These are phyloP conservation scores for Lordiphosa collinella DNA, from an alignment of 1,140 invertebrate species.

Conservation along the genomic window DNA sequence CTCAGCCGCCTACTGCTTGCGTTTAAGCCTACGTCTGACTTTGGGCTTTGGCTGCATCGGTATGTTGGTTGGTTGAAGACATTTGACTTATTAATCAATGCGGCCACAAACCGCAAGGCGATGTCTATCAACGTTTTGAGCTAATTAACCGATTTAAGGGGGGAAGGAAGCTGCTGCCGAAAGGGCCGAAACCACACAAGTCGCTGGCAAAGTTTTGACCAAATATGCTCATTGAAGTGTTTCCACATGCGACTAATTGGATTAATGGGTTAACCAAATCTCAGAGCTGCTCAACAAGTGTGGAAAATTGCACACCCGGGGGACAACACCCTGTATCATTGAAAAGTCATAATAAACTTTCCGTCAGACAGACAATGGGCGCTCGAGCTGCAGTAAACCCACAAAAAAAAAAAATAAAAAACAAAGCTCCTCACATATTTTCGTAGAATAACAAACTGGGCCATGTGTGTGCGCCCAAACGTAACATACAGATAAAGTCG, in stretches of 20 bases:
- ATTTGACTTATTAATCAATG: constrained; percentile 1
- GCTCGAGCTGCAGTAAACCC: too few relatives aligned
- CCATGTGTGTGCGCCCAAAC: constrained; percentile 37
- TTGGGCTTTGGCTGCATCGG: too few relatives aligned
- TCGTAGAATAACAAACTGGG: constrained; percentile 15
- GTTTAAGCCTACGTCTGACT: too few relatives aligned
- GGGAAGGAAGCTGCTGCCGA: background rate
- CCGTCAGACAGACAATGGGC: constrained; percentile 23
- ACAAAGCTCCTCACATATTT: too few relatives aligned
- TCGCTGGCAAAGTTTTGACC: constrained; percentile 12
- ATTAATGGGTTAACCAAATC: constrained; percentile 30
- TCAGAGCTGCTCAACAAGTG: constrained; percentile 8
- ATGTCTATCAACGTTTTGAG: constrained; percentile 51
- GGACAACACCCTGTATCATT: constrained; percentile 26
- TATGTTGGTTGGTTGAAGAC: too few relatives aligned
- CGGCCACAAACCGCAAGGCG: constrained; percentile 27
- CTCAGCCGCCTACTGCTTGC: too few relatives aligned
- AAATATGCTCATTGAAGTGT: constrained; percentile 13
- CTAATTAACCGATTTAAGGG: constrained; percentile 40
- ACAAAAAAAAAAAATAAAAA: too few relatives aligned
- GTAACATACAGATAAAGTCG: constrained; percentile 52
- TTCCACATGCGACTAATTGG: constrained; percentile 23
- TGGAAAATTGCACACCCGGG: too few relatives aligned
- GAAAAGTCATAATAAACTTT: constrained; percentile 53
- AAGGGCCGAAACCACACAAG: constrained; percentile 11